Percentiles rank a stretch among this genome's conserved stretches.
phyloP scores from a whole-genome alignment of 2,797 vertebrate genomes.

The Lepilemur septentrionalis region DNA sequence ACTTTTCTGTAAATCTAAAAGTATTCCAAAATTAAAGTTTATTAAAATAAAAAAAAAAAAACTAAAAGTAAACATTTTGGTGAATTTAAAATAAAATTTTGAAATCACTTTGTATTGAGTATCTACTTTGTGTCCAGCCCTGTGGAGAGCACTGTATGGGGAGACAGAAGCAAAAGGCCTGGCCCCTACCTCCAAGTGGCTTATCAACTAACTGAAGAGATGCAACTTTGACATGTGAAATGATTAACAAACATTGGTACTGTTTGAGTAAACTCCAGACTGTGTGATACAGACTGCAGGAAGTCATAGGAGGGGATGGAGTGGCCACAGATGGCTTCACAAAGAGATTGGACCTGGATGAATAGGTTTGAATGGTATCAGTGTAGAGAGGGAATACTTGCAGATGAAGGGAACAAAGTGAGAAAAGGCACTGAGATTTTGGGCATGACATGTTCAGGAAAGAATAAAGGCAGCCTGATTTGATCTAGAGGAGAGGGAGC shows the following conservation, averaged over 20 bases:
- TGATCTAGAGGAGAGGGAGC: neutral
- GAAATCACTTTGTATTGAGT: neutral
- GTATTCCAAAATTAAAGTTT: neutral
- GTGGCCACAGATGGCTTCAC: neutral
- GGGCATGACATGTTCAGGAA: neutral
- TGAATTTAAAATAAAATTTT: neutral
- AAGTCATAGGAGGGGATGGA: neutral
- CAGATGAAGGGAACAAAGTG: neutral
- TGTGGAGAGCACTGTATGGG: neutral
- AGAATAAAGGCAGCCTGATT: neutral
- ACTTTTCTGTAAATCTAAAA: neutral
- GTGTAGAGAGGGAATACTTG: neutral
- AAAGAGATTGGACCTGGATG: neutral
- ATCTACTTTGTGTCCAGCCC: neutral
- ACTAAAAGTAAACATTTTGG: neutral
- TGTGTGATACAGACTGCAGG: neutral
- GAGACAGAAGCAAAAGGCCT: neutral
- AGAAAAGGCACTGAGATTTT: neutral
- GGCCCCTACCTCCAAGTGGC: neutral
- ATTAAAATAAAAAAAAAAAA: constrained; percentile 8
- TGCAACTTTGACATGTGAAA: neutral
- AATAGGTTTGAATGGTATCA: neutral
- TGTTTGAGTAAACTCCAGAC: neutral
- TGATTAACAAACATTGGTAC: neutral
- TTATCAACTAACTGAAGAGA: neutral